A percentile compares a stretch with the other conserved stretches of the same genome.
Evolutionary conservation across 2,888 invertebrate genomes (phyloP).

Genomic region (Romanomermis culicivorax): DNA sequence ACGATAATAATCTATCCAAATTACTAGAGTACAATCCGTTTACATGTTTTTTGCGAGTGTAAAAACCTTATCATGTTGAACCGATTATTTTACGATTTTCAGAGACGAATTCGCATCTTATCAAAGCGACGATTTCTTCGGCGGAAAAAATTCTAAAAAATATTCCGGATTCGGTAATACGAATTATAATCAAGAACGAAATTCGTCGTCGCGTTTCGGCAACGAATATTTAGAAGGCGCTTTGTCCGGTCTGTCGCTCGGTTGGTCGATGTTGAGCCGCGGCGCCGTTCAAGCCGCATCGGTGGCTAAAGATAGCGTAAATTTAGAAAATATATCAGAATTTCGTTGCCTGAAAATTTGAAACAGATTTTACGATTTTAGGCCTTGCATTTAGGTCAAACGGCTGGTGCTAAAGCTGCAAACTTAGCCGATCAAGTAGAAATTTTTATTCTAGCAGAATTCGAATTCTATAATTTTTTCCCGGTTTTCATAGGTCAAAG

Average conservation of each 20-base stretch:
- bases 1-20: too few relatives aligned
- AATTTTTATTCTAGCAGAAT: not conserved
- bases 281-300: constrained; percentile 6
- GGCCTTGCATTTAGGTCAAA: constrained; percentile 4
- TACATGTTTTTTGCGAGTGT: too few relatives aligned
- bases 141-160: constrained; percentile 2
- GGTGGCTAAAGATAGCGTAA: constrained; percentile 10
- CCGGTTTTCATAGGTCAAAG: not conserved
- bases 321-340: too few relatives aligned
- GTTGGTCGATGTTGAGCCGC: constrained; percentile 10
- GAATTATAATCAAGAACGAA: not conserved
- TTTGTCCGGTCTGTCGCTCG: constrained; percentile 7
- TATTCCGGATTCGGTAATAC: constrained; percentile 11
- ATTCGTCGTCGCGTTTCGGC: not conserved
- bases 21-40: too few relatives aligned
- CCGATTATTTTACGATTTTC: too few relatives aligned
- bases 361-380: not conserved
- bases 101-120: constrained; percentile 11
- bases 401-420: constrained; percentile 5
- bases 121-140: constrained; percentile 11
- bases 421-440: not conserved
- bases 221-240: constrained; percentile 1
- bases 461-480: not conserved
- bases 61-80: too few relatives aligned
- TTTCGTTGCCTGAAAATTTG: not conserved